Evolutionary conservation across 2,113 vertebrate genomes (phyloP).

Genomic region (Sminthopsis crassicaudata): DNA sequence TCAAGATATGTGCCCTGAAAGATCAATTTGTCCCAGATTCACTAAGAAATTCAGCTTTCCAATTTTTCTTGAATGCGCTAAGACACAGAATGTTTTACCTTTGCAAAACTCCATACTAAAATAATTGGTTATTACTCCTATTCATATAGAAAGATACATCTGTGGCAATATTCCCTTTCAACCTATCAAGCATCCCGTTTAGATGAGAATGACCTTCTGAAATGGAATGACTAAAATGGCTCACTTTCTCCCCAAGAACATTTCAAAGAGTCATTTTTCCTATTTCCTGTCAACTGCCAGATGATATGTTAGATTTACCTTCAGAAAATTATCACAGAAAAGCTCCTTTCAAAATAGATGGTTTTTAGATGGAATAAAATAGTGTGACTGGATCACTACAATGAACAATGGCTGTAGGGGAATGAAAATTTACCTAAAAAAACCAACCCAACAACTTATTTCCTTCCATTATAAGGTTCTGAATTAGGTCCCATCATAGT

Average conservation of each 20-base stretch:
- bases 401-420: background rate
- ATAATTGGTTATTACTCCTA: slow-evolving; percentile 72
- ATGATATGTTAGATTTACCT: background rate
- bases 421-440: background rate
- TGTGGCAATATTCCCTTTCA: slow-evolving; percentile 45
- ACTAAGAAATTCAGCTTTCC: slow-evolving; percentile 9
- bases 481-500: background rate
- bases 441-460: background rate
- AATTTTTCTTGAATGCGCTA: background rate
- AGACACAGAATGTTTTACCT: slow-evolving; percentile 23
- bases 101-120: slow-evolving; percentile 53
- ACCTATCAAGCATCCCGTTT: slow-evolving; percentile 47
- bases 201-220: slow-evolving; percentile 65
- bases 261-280: slow-evolving; percentile 25
- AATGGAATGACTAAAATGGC: slow-evolving; percentile 44
- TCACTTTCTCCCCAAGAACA: slow-evolving; percentile 18
- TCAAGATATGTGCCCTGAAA: background rate
- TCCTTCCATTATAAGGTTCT: background rate
- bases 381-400: background rate
- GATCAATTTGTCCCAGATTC: slow-evolving; percentile 51
- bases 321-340: slow-evolving; percentile 32
- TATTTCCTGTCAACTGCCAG: slow-evolving; percentile 23
- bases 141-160: background rate
- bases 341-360: slow-evolving; percentile 39
- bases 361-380: slow-evolving; percentile 49